Conservation (phyloP, 2,797 vertebrate genomes). For the Mallotus villosus region DNA sequence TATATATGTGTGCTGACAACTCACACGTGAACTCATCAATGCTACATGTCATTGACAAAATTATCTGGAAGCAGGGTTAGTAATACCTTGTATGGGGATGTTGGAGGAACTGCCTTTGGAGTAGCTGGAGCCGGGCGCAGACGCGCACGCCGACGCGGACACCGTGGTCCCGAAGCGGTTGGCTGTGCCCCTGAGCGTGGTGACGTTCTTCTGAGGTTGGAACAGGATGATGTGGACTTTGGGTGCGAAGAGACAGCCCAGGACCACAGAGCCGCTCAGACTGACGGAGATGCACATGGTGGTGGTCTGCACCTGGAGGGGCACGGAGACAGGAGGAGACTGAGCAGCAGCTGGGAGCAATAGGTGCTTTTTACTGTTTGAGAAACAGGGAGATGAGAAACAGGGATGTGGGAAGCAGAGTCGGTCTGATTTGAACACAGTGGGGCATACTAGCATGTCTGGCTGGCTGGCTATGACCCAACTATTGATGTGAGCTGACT, state of each 20-base stretch:
- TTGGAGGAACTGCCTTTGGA: slow-evolving; percentile 43
- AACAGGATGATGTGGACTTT: slow-evolving; percentile 89
- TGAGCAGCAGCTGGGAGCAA: neutral
- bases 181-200: slow-evolving; percentile 78
- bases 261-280: slow-evolving; percentile 85
- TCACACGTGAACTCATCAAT: neutral
- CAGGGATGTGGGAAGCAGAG: neutral
- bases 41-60: neutral
- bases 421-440: neutral
- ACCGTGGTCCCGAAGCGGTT: slow-evolving; percentile 80
- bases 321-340: neutral
- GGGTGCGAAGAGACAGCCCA: slow-evolving; percentile 87
- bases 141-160: slow-evolving; percentile 59
- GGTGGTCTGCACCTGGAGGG: slow-evolving; percentile 84
- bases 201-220: slow-evolving; percentile 88
- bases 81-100: neutral
- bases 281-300: slow-evolving; percentile 90
- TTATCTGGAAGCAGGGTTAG: no score
- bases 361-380: neutral
- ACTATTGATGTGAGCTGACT: slow-evolving; percentile 69
- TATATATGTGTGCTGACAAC: neutral
- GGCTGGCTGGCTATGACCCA: slow-evolving; percentile 56
- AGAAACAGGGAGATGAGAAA: neutral
- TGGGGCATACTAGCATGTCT: slow-evolving; percentile 11
- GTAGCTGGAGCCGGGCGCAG: slow-evolving; percentile 49